Percentiles rank a stretch among this genome's conserved stretches.
Conservation (phyloP, 2,113 vertebrate species). For the Pantherophis guttatus region DNA sequence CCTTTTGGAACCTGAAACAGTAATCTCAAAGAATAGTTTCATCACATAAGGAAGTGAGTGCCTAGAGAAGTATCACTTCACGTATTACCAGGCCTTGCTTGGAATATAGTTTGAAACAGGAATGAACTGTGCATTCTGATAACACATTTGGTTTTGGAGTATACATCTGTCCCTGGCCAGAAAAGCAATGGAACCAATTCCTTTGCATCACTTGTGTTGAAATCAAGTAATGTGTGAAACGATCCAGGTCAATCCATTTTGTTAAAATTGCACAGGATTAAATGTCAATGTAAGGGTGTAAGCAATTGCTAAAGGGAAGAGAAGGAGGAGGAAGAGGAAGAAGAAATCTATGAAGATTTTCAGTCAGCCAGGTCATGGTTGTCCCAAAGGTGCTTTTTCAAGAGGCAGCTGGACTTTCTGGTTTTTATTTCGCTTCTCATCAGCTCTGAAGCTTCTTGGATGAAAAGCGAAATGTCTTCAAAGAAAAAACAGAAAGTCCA, state of each 20-base stretch:
- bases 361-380: too few relatives aligned
- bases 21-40: background rate
- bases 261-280: background rate
- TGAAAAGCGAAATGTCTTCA: too few relatives aligned
- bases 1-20: background rate
- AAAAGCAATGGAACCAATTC: background rate
- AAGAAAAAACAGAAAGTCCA: too few relatives aligned
- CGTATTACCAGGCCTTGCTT: background rate
- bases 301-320: background rate
- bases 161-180: background rate
- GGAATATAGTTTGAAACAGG: background rate
- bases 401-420: too few relatives aligned
- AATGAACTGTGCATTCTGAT: background rate
- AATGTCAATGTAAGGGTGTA: background rate
- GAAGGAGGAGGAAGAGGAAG: background rate
- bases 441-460: too few relatives aligned
- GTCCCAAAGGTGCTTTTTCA: too few relatives aligned
- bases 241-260: background rate
- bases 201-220: background rate
- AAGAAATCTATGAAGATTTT: too few relatives aligned
- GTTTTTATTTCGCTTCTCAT: too few relatives aligned
- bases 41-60: background rate
- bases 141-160: background rate
- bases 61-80: background rate
- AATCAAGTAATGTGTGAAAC: background rate